Evolutionary conservation across 2,113 vertebrate species (phyloP), one percentile per base, ranked within the genome.

Genomic region (Hemiprocne comata): DNA sequence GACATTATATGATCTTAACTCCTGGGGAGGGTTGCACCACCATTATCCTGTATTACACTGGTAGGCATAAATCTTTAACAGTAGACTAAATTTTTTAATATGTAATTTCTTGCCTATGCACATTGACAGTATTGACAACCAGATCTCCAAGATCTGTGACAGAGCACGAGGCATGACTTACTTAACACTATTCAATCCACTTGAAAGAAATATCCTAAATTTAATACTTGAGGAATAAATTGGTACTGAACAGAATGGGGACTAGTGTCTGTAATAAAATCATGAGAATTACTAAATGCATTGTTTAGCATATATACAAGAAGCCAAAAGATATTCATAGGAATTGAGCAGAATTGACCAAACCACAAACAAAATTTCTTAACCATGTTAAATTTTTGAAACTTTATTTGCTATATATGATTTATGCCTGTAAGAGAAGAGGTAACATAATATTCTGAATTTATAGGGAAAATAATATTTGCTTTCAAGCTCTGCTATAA

Each of bases 81-180:
- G 75, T 64, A 73, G 82, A 82, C 95, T 87, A 90, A 87, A 82
- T 85, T 86, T 89, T 93, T 93, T 90, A 96, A 94, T 95, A 95
- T 65, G 72, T 26, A 7, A 62, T 66, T 42, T 87, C 36, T 60
- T 40, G 40, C 83, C 87, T 81, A 74, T 84, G 86, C 74, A 77
- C 44, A 74, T 71, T 96, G 92, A 89, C 96, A 94, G 89, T 75
- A 73, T 38, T 95, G 92, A 96, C 83, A 93, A 70, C 69, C 79
- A 91, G 91, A 93, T 90, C 83, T 91, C 87, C 28, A 17, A 7
- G 53, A 53, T 79, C 87, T 70, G 40, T 89, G 87, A 91, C 88
- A 87, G 89, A 88, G 71, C 53, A 87, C 4, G 7, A 96, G 74
- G 83, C 62, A 67, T 70, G 72, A 21, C 19, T 48, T 48, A 91